phyloP scores from a whole-genome alignment of 2,888 invertebrate genomes.

The Mactromeris polynyma region DNA sequence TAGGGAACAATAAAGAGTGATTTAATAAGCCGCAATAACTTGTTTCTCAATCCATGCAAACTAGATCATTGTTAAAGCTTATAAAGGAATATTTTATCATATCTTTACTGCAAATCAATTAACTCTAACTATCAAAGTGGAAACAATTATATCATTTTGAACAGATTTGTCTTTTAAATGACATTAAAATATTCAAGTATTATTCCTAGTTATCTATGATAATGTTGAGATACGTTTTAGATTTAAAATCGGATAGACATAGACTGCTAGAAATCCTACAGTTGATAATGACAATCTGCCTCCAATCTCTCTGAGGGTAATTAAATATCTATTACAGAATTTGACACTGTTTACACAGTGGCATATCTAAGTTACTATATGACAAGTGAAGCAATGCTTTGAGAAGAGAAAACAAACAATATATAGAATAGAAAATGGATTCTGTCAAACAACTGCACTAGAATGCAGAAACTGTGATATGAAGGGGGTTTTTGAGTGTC shows the following conservation, averaged over 20 bases:
- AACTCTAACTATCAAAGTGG: background rate
- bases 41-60: too few species aligned
- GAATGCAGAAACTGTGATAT: background rate
- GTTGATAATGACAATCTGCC: background rate
- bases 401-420: background rate
- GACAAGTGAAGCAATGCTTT: background rate
- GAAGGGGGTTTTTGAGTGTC: background rate
- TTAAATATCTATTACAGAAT: background rate
- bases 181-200: background rate
- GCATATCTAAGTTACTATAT: background rate
- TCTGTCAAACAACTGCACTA: conserved; percentile 1
- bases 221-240: background rate
- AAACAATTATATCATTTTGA: background rate
- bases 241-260: background rate
- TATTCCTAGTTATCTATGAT: background rate
- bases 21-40: too few species aligned
- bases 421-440: background rate
- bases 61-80: too few species aligned
- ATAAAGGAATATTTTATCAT: too few species aligned
- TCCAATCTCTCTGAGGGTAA: background rate
- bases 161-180: background rate
- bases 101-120: too few species aligned
- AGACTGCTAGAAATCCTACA: background rate
- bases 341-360: conserved; percentile 2
- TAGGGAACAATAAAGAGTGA: too few species aligned